These are phyloP conservation scores for Naso thynnoides DNA, from an alignment of 2,797 vertebrate species.

Conservation along the genomic window DNA sequence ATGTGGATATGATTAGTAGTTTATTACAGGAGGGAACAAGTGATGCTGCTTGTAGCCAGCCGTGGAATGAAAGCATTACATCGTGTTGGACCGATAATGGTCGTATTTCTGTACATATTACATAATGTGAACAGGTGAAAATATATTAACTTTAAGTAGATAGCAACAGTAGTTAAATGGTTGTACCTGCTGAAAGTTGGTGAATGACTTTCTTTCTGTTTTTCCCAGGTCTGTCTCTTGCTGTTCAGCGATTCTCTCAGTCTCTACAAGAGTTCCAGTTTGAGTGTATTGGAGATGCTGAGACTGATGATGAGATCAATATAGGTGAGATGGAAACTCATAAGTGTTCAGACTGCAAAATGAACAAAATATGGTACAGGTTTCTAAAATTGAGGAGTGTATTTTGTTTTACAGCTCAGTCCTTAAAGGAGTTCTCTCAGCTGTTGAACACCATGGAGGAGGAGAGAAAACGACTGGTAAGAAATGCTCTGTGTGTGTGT, in stretches of 20 bases:
- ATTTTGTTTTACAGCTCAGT: constrained; percentile 88
- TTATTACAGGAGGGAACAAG: constrained; percentile 18
- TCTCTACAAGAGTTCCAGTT: constrained; percentile 98
- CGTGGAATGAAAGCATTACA: not conserved
- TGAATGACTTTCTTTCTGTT: not conserved
- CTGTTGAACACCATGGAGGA: constrained; percentile 97
- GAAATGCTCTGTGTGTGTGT: constrained; percentile 49
- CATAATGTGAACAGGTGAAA: constrained; percentile 5
- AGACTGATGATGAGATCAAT: constrained; percentile 98
- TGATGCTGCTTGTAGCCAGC: not conserved
- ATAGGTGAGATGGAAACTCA: constrained; percentile 86
- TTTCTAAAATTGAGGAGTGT: constrained; percentile 13
- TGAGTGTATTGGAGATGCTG: constrained; percentile 97
- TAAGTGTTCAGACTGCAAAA: not conserved
- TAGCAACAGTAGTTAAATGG: not conserved
- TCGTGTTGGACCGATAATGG: constrained; percentile 5
- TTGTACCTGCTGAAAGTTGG: not conserved
- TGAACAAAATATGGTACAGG: not conserved
- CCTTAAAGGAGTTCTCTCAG: constrained; percentile 97
- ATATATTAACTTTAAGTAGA: not conserved
- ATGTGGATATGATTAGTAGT: constrained; percentile 12
- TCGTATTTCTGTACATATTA: not conserved
- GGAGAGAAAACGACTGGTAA: constrained; percentile 94
- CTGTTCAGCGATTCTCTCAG: constrained; percentile 97
- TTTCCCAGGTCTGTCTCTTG: constrained; percentile 92